Percentiles rank a stretch among this genome's conserved stretches.
Evolutionary conservation across 2,797 vertebrate species (phyloP).

Genomic region (Otolemur crassicaudatus): DNA sequence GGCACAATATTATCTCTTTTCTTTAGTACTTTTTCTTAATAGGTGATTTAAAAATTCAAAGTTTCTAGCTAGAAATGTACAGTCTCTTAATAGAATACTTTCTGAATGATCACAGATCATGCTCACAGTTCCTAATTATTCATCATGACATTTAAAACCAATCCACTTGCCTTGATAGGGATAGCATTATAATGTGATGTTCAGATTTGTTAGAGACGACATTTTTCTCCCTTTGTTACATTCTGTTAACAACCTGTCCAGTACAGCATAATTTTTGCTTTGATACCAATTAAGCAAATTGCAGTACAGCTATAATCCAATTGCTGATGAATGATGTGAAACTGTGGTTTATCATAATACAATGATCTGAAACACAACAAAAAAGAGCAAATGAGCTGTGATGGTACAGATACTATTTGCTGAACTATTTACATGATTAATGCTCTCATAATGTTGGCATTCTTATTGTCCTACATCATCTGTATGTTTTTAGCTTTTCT

Average conservation of each 20-base stretch:
- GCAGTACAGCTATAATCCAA: constrained; percentile 56
- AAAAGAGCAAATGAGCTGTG: constrained; percentile 29
- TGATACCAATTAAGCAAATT: constrained; percentile 79
- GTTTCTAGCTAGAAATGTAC: constrained; percentile 45
- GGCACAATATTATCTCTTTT: constrained; percentile 61
- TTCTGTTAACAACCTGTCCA: constrained; percentile 80
- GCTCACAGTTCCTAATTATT: constrained; percentile 82
- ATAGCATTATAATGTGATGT: constrained; percentile 69
- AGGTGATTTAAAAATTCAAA: constrained; percentile 72
- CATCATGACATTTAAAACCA: constrained; percentile 83
- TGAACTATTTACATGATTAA: constrained; percentile 55
- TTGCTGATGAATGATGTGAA: constrained; percentile 68
- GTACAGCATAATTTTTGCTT: constrained; percentile 72
- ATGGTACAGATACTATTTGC: not conserved
- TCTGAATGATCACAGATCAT: constrained; percentile 80
- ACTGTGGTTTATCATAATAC: constrained; percentile 39
- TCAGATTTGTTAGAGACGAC: constrained; percentile 71
- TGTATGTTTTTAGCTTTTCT: not conserved
- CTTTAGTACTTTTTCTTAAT: constrained; percentile 46
- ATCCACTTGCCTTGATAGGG: constrained; percentile 70
- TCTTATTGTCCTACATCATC: not conserved
- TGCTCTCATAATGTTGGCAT: constrained; percentile 54
- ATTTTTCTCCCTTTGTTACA: constrained; percentile 72
- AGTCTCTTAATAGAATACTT: constrained; percentile 76
- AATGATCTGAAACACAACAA: constrained; percentile 13